Conservation (phyloP, 2,113 vertebrate species). For the Myotis davidii region DNA sequence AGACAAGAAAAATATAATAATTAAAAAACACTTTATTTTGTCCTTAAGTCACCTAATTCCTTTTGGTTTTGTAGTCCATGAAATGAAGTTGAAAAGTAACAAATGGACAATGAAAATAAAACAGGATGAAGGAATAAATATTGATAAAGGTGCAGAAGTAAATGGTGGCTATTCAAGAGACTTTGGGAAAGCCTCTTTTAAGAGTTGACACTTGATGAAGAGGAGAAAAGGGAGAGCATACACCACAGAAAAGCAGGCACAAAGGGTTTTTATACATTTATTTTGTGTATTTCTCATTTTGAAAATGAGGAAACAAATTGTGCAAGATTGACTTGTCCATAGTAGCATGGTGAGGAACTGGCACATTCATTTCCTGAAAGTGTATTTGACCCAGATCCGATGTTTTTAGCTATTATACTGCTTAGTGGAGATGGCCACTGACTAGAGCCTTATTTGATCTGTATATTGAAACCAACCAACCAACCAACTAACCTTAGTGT, state of each 20-base stretch:
- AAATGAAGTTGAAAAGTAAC: neutral
- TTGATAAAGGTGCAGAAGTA: neutral
- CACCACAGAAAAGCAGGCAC: neutral
- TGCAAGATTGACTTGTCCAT: neutral
- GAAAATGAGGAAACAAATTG: neutral
- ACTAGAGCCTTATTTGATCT: neutral
- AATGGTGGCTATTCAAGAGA: neutral
- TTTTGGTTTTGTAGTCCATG: neutral
- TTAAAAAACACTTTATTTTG: neutral
- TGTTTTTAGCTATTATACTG: neutral
- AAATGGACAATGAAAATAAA: neutral
- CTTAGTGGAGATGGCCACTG: neutral
- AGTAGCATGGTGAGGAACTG: neutral
- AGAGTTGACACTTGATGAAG: neutral
- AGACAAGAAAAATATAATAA: neutral
- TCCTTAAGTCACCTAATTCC: neutral
- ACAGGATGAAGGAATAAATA: neutral
- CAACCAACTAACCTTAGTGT: neutral
- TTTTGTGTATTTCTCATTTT: neutral
- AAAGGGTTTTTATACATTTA: neutral
- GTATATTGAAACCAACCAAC: neutral
- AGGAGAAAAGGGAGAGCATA: neutral
- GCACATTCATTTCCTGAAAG: neutral
- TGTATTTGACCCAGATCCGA: neutral
- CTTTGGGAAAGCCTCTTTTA: neutral